Base-by-base conservation (phyloP, 2,888 invertebrate genomes). In the Hololepta plana region DNA sequence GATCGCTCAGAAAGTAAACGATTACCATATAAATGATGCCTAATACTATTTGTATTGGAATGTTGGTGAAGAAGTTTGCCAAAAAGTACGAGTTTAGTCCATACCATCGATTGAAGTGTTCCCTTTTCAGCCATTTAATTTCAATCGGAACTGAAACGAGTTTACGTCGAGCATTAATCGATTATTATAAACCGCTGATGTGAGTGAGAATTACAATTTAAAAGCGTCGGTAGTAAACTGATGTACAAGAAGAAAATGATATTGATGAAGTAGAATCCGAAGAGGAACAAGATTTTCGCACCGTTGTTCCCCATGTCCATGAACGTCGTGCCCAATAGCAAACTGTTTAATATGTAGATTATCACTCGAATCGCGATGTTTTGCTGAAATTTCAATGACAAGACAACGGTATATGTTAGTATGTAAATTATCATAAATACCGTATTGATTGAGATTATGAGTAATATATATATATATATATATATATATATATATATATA, bases 41-140 rank as follows among this genome's bases (percentile, higher is more conserved):
- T 42, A 79, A 60, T 31, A 72, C 39, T 35, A 81, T 62, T 47
- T 80, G 80, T 4, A 66, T 49, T 0, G 82, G 81, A 7, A 82
- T 59, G 26, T 72, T 66, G 0, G 79, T 67, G n/a, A 72, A 51
- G 1, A 75, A 69, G 41, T 76, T 51, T 0, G 84, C 81, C 5
- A 67, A 65, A 47, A 76, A 85, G 44, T 84, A 84, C 0, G 84
- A 70, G 43, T 75, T 73, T 11, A 84, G 46, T 2, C 72, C 65
- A 44, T 84, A 85, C 84, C 84, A 85, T 24, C 76, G 67, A 49
- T 85, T 85, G 46, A 84, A 84, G 42, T 82, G 72, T 45, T 85
- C 84, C 24, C 80, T 57, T 46, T 81, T 82, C 6, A 84, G 51
- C 10, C 81, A 53, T 38, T 72, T 71, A 1, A 84, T 72, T 57